phyloP scores from a whole-genome alignment of 1,140 invertebrate genomes.

The Camponotus floridanus region DNA sequence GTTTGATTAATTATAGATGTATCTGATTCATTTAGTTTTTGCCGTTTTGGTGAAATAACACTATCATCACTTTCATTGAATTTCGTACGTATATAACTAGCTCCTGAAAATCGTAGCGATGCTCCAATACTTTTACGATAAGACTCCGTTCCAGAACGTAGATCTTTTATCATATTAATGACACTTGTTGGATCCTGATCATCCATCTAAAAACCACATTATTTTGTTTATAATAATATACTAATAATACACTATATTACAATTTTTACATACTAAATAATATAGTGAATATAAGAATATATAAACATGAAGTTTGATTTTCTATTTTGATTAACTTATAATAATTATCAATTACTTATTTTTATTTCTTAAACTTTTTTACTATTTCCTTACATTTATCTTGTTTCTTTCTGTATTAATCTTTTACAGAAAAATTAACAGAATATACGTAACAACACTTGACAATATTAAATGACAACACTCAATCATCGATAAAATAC shows the following conservation, averaged over 20 bases:
- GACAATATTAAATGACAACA: neutral
- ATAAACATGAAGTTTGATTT: neutral
- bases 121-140: conserved; percentile 61
- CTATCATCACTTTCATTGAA: conserved; percentile 42
- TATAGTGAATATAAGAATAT: neutral
- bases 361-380: neutral
- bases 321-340: neutral
- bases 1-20: conserved; percentile 55
- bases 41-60: conserved; percentile 70
- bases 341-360: conserved; percentile 4
- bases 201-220: conserved; percentile 66
- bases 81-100: conserved; percentile 9
- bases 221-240: neutral
- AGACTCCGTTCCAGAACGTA: conserved; percentile 70
- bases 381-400: neutral
- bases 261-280: no score
- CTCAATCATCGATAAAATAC: no score
- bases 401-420: neutral
- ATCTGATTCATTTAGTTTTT: conserved; percentile 64
- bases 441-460: neutral
- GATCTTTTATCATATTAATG: conserved; percentile 78
- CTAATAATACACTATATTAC: neutral
- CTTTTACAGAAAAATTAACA: neutral
- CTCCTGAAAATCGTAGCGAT: conserved; percentile 64
- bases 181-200: conserved; percentile 77